Evolutionary conservation across 2,797 vertebrate species (phyloP).

Genomic region (Argentina silus): DNA sequence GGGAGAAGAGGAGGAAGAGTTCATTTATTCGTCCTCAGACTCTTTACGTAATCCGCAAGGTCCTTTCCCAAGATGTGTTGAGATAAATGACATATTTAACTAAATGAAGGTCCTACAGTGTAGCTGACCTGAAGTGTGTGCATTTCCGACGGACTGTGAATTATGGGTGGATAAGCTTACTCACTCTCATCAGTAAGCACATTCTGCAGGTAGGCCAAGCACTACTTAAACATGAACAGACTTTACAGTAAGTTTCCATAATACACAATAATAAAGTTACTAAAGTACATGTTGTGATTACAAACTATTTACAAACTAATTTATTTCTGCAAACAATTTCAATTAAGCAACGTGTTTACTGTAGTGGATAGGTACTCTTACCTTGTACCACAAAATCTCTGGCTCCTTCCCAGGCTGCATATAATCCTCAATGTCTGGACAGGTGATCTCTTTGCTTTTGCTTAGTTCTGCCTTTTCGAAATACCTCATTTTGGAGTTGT

Average conservation of each 20-base stretch:
- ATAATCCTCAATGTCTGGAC: slow-evolving; percentile 93
- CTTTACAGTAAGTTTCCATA: not conserved
- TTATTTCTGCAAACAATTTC: not conserved
- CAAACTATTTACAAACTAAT: not conserved
- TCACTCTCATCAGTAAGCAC: not conserved
- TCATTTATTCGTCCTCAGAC: not conserved
- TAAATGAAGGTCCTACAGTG: slow-evolving; percentile 26
- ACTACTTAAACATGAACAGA: not conserved
- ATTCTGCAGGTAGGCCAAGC: not conserved
- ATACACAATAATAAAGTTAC: not conserved
- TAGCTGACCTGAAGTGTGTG: slow-evolving; percentile 13
- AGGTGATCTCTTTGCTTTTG: slow-evolving; percentile 96
- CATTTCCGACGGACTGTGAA: slow-evolving; percentile 22
- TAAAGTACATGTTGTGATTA: not conserved
- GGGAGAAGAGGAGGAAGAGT: not conserved
- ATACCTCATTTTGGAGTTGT: slow-evolving; percentile 98
- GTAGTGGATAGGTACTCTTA: slow-evolving; percentile 58
- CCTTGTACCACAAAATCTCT: slow-evolving; percentile 97
- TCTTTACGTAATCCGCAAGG: not conserved
- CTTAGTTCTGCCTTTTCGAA: slow-evolving; percentile 97
- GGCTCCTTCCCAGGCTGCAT: slow-evolving; percentile 87
- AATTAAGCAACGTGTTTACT: not conserved
- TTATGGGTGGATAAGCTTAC: not conserved
- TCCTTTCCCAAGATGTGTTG: not conserved
- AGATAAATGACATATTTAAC: slow-evolving; percentile 20